Percentiles rank a stretch among this genome's conserved stretches.
These are phyloP conservation scores for Synergus japonicus DNA, from an alignment of 2,888 invertebrate species.

Conservation along the genomic window DNA sequence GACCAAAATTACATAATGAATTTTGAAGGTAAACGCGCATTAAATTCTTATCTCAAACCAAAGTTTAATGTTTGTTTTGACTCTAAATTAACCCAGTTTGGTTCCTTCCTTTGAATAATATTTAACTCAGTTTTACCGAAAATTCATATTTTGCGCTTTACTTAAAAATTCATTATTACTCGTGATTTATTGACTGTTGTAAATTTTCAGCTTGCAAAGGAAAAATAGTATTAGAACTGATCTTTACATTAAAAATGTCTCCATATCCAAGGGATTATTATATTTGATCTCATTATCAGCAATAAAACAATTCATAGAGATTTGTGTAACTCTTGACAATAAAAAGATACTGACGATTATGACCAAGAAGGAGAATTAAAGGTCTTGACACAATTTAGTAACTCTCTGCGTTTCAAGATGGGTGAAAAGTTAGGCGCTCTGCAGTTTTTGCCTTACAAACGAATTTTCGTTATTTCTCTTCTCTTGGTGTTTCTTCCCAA, in stretches of 20 bases:
- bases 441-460: neutral
- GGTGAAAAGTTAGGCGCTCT: neutral
- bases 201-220: neutral
- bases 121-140: neutral
- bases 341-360: neutral
- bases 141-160: neutral
- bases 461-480: neutral
- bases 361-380: neutral
- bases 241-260: neutral
- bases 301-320: neutral
- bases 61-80: neutral
- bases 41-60: neutral
- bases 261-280: neutral
- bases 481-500: neutral
- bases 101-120: neutral
- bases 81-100: neutral
- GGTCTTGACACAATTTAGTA: neutral
- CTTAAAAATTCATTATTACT: neutral
- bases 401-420: neutral
- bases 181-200: too few relatives aligned
- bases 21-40: neutral
- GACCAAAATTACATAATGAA: neutral
- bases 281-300: neutral
- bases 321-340: neutral
- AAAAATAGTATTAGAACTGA: neutral